Base-by-base conservation (phyloP, 2,113 vertebrate genomes). In the Xiphophorus hellerii region DNA sequence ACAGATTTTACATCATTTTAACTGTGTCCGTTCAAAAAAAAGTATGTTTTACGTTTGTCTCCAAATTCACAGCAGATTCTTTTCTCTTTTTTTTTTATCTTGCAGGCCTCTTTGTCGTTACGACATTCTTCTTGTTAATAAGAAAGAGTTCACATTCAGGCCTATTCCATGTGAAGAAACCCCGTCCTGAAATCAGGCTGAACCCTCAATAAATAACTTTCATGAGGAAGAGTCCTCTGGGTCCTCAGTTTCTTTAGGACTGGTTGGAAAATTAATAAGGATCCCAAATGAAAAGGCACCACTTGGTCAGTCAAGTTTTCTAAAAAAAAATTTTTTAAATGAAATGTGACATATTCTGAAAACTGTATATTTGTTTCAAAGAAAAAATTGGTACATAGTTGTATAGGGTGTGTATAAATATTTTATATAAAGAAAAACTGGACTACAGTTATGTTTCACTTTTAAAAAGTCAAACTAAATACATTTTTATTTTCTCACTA, bases 91-190 rank as follows among this genome's bases (percentile, higher is more conserved):
- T 8, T 70, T 63, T 64, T 5, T 74, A 12, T 62, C 29, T 69
- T 60, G 2, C 64, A 98, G 97, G 84, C 87, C 94, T 5, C 72
- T 98, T 58, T 99, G 97, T 88, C 93, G 97, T 0, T 98, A 97
- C 0, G 97, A 99, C 76, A n/a, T 99, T 2, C 37, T 96, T 22
- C 93, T 98, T 22, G n/a, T 6, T 44, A 95, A 96, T 80, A 94
- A 96, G 71, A 84, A 48, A 9, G 91, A 94, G 35, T 80, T 83
- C 1, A 87, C 82, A 48, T 96, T 99, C 88, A 93, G 63, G 73
- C 97, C 96, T 27, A 74, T 97, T 62, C 90, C 92, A 0, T 99
- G 97, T 79, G 74, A 91, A 74, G 78, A 92, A 1, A 83, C 84
- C 17, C 90, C 91, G 87, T 94, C 94, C 86, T 95, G 86, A 95